Evolutionary conservation across 2,888 invertebrate genomes (phyloP).

Genomic region (Aleiodes leptofemur): DNA sequence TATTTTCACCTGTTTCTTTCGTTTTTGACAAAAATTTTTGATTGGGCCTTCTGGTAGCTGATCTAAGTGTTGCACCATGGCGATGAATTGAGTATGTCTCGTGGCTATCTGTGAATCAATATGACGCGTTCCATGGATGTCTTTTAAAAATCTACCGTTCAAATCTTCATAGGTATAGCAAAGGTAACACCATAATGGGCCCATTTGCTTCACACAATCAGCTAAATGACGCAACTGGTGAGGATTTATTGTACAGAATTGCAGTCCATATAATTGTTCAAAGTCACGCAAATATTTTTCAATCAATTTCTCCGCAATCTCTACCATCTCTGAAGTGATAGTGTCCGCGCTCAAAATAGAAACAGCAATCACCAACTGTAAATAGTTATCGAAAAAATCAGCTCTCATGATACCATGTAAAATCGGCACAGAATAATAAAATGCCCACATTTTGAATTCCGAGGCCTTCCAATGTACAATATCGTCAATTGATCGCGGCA

Average conservation of each 20-base stretch:
- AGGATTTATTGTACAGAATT: conserved; percentile 49
- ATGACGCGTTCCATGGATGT: conserved; percentile 49
- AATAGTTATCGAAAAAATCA: conserved; percentile 45
- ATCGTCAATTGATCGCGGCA: conserved; percentile 45
- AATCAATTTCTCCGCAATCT: conserved; percentile 38
- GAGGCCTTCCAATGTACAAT: conserved; percentile 48
- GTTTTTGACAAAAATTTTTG: conserved; percentile 42
- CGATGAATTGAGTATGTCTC: conserved; percentile 41
- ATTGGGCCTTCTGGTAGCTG: conserved; percentile 42
- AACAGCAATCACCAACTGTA: conserved; percentile 29
- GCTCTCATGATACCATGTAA: conserved; percentile 43
- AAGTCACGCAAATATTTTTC: conserved; percentile 49
- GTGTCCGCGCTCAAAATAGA: conserved; percentile 41
- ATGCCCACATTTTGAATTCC: conserved; percentile 48
- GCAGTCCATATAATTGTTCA: conserved; percentile 43
- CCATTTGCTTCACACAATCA: conserved; percentile 42
- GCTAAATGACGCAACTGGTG: conserved; percentile 49
- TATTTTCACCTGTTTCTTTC: conserved; percentile 49
- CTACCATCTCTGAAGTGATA: conserved; percentile 34
- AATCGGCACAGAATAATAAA: conserved; percentile 46
- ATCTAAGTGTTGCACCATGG: conserved; percentile 40
- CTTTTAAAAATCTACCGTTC: conserved; percentile 47
- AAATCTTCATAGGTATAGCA: conserved; percentile 52
- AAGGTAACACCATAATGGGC: conserved; percentile 50
- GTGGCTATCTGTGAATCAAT: conserved; percentile 51